Evolutionary conservation across 2,113 vertebrate genomes (phyloP).

Genomic region (Cololabis saira): DNA sequence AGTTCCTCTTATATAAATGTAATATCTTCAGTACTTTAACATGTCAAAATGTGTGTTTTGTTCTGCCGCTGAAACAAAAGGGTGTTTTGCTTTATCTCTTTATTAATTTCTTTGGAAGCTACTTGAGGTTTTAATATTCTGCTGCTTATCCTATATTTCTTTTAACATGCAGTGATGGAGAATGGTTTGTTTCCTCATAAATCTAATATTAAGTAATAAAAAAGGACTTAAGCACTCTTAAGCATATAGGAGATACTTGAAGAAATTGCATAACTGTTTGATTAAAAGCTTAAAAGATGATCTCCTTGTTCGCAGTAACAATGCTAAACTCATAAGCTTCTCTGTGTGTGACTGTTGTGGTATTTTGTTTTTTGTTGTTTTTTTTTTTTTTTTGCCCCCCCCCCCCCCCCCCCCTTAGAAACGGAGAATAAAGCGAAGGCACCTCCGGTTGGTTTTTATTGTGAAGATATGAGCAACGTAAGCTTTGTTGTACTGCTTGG

Average conservation of each 20-base stretch:
- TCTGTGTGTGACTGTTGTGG: too few relatives aligned
- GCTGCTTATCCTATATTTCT: conserved; percentile 4
- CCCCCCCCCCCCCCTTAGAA: too few relatives aligned
- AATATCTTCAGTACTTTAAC: conserved; percentile 9
- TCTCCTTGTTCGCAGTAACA: background rate
- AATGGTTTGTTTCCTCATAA: background rate
- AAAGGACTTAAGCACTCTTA: background rate
- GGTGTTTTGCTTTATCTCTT: conserved; percentile 42
- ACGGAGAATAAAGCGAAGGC: too few relatives aligned
- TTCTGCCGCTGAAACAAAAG: conserved; percentile 26
- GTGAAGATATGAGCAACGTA: conserved; percentile 19
- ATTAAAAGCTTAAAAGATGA: background rate
- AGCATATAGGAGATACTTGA: background rate
- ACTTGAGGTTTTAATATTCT: conserved; percentile 8
- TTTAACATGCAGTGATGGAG: background rate
- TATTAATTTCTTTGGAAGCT: conserved; percentile 29
- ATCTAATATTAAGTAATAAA: background rate
- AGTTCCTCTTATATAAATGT: conserved; percentile 32
- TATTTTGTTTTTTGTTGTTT: too few relatives aligned
- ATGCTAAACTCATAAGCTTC: too few relatives aligned
- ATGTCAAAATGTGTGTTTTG: conserved; percentile 11
- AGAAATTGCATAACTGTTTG: background rate
- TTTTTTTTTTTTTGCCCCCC: too few relatives aligned
- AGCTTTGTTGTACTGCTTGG: conserved; percentile 31
- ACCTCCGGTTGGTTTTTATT: conserved; percentile 7